Evolutionary conservation across 2,888 invertebrate genomes (phyloP).

Genomic region (Saturnia pavonia): DNA sequence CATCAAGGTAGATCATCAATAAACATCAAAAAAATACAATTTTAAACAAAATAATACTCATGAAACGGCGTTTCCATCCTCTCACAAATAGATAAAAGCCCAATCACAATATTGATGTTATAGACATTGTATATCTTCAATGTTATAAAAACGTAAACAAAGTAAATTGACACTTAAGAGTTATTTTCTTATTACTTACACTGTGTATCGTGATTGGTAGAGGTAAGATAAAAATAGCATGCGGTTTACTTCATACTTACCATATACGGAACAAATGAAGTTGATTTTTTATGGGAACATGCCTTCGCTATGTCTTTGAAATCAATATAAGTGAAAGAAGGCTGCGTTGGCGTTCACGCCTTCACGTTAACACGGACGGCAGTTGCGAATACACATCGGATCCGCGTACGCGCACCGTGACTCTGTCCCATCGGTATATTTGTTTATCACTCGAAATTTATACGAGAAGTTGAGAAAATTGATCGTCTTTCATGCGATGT

Average conservation of each 20-base stretch:
- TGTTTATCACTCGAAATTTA: not conserved
- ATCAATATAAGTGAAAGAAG: conserved; percentile 69
- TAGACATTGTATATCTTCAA: not conserved
- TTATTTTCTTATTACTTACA: not conserved
- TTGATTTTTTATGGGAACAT: conserved; percentile 25
- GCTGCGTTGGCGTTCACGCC: conserved; percentile 45
- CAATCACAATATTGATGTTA: not conserved
- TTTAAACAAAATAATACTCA: too few species aligned
- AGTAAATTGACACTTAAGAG: too few species aligned
- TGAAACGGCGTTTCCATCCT: too few species aligned
- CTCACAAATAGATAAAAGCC: too few species aligned
- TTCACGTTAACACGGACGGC: conserved; percentile 32
- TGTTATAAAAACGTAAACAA: too few species aligned
- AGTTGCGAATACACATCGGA: conserved; percentile 65
- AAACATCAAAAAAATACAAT: too few species aligned
- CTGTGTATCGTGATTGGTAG: not conserved
- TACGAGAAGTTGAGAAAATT: not conserved
- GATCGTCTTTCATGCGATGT: not conserved
- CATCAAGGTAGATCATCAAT: too few species aligned
- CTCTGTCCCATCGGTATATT: conserved; percentile 1
- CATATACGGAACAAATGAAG: not conserved
- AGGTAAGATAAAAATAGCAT: not conserved
- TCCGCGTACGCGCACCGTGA: conserved; percentile 59
- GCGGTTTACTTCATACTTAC: not conserved
- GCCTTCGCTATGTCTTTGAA: conserved; percentile 40